Conservation (phyloP, 2,888 invertebrate genomes). For the Strigamia maritima region DNA sequence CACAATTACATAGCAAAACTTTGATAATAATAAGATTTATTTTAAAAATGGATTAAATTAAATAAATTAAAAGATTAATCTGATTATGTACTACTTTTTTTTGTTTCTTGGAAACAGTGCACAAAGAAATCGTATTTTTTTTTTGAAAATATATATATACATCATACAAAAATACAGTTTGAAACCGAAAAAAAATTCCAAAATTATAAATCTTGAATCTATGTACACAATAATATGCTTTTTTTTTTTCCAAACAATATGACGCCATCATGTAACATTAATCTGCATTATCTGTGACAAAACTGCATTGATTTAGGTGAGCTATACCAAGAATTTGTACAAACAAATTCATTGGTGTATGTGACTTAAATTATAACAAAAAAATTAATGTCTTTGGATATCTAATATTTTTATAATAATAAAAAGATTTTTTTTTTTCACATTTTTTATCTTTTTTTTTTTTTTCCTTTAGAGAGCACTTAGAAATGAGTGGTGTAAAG, state of each 20-base stretch:
- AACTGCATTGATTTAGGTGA: constrained; percentile 9
- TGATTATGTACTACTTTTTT: neutral
- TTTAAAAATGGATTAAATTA: neutral
- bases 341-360: neutral
- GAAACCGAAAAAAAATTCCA: neutral
- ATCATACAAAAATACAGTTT: constrained; percentile 15
- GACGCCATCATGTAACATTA: neutral
- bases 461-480: neutral
- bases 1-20: constrained; percentile 19
- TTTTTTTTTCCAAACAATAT: neutral
- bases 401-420: neutral
- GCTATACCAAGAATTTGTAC: neutral
- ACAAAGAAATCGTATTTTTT: neutral
- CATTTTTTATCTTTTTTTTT: neutral
- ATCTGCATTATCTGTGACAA: constrained; percentile 6
- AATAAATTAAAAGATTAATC: neutral
- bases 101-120: constrained; percentile 23
- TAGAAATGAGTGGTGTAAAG: constrained; percentile 16
- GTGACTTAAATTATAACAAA: neutral
- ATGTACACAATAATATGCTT: neutral
- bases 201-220: neutral
- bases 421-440: neutral
- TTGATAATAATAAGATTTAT: neutral
- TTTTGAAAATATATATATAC: constrained; percentile 14
- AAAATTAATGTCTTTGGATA: neutral